Conservation (phyloP, 1,140 invertebrate species). For the Drosophila oshimai region DNA sequence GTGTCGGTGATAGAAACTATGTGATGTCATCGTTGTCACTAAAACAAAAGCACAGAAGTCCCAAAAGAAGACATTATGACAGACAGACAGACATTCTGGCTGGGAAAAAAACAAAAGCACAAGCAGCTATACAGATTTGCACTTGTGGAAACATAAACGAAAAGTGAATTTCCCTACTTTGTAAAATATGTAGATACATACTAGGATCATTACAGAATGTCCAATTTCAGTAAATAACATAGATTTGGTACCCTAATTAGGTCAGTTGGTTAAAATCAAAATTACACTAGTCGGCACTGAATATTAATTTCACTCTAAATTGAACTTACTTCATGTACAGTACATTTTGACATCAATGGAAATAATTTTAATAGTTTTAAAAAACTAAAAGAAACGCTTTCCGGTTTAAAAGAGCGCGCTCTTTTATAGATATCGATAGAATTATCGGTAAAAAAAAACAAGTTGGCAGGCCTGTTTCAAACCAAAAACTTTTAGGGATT, state of each 20-base stretch:
- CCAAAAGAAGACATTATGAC: constrained; percentile 19
- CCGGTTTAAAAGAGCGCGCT: too few species aligned
- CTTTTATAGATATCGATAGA: too few species aligned
- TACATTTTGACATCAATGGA: too few species aligned
- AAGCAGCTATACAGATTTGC: background rate
- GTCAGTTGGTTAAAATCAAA: background rate
- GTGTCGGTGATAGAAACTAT: constrained; percentile 52
- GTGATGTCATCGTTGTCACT: constrained; percentile 72
- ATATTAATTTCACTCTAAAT: too few species aligned
- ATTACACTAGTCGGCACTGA: too few species aligned
- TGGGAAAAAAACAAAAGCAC: constrained; percentile 7
- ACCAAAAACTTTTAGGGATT: too few species aligned
- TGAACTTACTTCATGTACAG: too few species aligned
- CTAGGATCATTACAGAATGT: background rate
- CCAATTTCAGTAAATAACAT: background rate
- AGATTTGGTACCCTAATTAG: background rate
- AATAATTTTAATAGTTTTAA: too few species aligned
- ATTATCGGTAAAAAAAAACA: too few species aligned
- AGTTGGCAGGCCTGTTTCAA: too few species aligned
- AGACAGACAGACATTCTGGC: constrained; percentile 2
- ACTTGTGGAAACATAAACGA: constrained; percentile 4
- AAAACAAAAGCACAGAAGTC: constrained; percentile 38
- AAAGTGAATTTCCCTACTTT: background rate
- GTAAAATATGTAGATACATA: too few species aligned
- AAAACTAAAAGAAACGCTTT: too few species aligned